Evolutionary conservation across 2,797 vertebrate genomes (phyloP).

Genomic region (Myoxocephalus aenaeus): DNA sequence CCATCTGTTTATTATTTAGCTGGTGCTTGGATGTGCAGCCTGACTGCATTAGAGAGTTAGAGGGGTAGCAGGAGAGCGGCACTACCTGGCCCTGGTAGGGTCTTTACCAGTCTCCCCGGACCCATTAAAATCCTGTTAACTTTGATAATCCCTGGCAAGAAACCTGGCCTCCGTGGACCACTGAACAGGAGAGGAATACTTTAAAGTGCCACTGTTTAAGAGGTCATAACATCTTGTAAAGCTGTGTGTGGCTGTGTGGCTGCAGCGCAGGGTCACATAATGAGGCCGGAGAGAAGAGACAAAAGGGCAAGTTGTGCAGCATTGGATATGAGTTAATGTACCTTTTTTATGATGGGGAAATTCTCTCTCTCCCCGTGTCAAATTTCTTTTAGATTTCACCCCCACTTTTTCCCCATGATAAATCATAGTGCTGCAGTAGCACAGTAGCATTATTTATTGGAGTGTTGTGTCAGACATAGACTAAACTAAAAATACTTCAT

Average conservation of each 20-base stretch:
- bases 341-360: background rate
- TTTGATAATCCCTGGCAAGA: slow-evolving; percentile 81
- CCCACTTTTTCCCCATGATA: background rate
- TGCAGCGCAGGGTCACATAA: slow-evolving; percentile 54
- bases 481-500: background rate
- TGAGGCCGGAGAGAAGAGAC: slow-evolving; percentile 49
- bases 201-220: slow-evolving; percentile 79
- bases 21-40: slow-evolving; percentile 84
- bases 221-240: slow-evolving; percentile 76
- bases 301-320: slow-evolving; percentile 46
- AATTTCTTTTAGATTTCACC: background rate
- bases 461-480: background rate
- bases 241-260: slow-evolving; percentile 49
- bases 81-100: slow-evolving; percentile 76
- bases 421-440: background rate
- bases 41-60: slow-evolving; percentile 78
- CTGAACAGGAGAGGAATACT: slow-evolving; percentile 73
- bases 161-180: slow-evolving; percentile 73
- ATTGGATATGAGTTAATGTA: slow-evolving; percentile 50
- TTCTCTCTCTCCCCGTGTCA: background rate
- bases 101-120: slow-evolving; percentile 79
- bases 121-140: slow-evolving; percentile 84
- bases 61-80: slow-evolving; percentile 52
- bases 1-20: slow-evolving; percentile 91
- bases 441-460: background rate